Evolutionary conservation across 2,797 vertebrate species (phyloP).

Genomic region (Rhincodon typus): DNA sequence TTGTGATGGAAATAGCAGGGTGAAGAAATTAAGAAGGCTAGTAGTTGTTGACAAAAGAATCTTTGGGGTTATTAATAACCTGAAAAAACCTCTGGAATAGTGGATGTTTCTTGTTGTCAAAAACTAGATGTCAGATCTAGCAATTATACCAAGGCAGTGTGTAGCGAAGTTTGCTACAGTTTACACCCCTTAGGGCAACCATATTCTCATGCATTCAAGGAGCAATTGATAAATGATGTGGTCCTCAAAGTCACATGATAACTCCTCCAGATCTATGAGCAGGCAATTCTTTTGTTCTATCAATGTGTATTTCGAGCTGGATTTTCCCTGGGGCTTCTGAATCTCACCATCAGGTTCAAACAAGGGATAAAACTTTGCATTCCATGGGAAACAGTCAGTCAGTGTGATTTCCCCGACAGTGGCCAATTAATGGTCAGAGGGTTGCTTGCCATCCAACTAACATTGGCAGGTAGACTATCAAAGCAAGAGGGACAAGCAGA

Average conservation of each 20-base stretch:
- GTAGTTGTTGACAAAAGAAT: neutral
- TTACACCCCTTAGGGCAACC: neutral
- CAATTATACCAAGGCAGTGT: neutral
- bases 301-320: too few species aligned
- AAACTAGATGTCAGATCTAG: neutral
- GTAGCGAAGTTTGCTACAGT: neutral
- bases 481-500: too few species aligned
- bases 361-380: too few species aligned
- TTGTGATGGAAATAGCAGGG: neutral
- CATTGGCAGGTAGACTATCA: too few species aligned
- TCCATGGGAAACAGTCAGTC: too few species aligned
- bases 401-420: too few species aligned
- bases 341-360: too few species aligned
- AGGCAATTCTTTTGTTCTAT: too few species aligned
- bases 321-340: too few species aligned
- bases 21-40: neutral
- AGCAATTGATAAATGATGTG: neutral
- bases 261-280: too few species aligned
- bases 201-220: neutral
- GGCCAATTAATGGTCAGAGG: too few species aligned
- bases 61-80: neutral
- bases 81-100: neutral
- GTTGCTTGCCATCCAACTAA: too few species aligned
- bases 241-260: neutral
- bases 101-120: neutral